Conservation (phyloP, 1,140 invertebrate species). For the Penaeus vannamei region DNA sequence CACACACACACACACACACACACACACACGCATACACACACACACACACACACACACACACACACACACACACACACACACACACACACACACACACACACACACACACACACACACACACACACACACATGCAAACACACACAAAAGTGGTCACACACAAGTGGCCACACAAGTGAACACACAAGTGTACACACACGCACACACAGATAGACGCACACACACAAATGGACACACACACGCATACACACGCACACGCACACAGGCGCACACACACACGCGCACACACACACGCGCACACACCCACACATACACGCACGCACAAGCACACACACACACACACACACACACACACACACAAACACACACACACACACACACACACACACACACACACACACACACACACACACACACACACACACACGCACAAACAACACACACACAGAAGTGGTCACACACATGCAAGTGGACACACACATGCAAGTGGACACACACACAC, state of each 20-base stretch:
- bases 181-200: conserved; percentile 1
- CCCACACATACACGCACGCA: background rate
- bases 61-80: no score
- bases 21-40: no score
- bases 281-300: background rate
- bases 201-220: background rate
- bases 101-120: background rate
- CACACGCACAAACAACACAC: background rate
- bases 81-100: no score
- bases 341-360: no score
- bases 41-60: no score
- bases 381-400: no score
- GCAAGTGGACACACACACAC: background rate
- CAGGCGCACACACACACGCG: no score
- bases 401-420: no score
- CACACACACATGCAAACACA: conserved; percentile 1
- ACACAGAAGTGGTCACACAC: background rate
- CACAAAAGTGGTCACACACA: conserved; percentile 25
- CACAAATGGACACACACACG: background rate
- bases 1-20: no score
- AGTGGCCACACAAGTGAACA: background rate
- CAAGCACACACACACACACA: no score
- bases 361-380: no score
- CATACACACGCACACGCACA: background rate
- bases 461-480: conserved; percentile 12